A percentile compares a stretch with the other conserved stretches of the same genome.
Conservation (phyloP, 2,888 invertebrate genomes). For the Cistogaster globosa region DNA sequence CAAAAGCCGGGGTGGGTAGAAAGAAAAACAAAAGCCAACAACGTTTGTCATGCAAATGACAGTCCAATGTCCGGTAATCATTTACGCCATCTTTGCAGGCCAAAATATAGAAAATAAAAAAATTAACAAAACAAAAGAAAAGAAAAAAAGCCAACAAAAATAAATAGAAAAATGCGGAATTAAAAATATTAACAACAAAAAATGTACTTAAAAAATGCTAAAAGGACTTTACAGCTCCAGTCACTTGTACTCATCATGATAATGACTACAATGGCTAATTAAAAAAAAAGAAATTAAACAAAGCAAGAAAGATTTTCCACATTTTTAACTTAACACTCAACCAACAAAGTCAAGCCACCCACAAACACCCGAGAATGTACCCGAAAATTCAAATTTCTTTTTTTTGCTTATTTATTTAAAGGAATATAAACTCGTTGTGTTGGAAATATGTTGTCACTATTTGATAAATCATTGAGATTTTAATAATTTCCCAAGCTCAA, state of each 20-base stretch:
- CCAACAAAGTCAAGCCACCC: not conserved
- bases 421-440: slow-evolving; percentile 40
- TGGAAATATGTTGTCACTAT: slow-evolving; percentile 70
- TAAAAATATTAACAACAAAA: slow-evolving; percentile 11
- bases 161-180: not conserved
- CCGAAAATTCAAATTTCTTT: not conserved
- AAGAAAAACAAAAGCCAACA: slow-evolving; percentile 61
- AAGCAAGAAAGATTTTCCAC: not conserved
- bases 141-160: not conserved
- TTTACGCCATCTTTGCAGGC: slow-evolving; percentile 74
- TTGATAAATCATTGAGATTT: slow-evolving; percentile 69
- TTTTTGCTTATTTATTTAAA: not conserved
- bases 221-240: slow-evolving; percentile 60
- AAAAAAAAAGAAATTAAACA: slow-evolving; percentile 34
- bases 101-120: slow-evolving; percentile 14
- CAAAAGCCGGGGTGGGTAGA: not conserved
- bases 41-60: slow-evolving; percentile 82
- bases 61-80: slow-evolving; percentile 75
- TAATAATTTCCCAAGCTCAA: slow-evolving; percentile 64
- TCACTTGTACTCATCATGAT: slow-evolving; percentile 65
- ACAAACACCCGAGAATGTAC: not conserved
- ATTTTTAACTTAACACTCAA: slow-evolving; percentile 12
- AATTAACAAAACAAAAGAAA: slow-evolving; percentile 18
- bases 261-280: slow-evolving; percentile 71
- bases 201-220: slow-evolving; percentile 29